These are phyloP conservation scores for Scaptomyza polygonia DNA, from an alignment of 2,888 invertebrate species.

Conservation along the genomic window DNA sequence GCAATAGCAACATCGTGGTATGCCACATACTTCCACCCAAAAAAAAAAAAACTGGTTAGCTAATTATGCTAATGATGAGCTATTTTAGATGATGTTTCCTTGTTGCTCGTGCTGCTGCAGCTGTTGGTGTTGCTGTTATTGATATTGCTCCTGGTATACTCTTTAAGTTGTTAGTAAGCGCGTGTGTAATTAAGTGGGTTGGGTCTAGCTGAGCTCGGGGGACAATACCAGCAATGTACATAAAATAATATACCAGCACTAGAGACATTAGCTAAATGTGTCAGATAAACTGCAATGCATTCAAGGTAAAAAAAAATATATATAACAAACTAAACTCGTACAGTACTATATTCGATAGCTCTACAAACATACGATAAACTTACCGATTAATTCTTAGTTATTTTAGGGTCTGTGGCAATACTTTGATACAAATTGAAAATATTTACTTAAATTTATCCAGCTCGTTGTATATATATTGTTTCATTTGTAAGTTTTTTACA, in stretches of 20 bases:
- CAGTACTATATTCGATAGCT: constrained; percentile 12
- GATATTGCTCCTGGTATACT: constrained; percentile 41
- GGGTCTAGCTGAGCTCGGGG: constrained; percentile 50
- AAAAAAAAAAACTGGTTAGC: constrained; percentile 38
- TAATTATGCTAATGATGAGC: constrained; percentile 63
- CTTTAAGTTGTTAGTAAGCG: constrained; percentile 65
- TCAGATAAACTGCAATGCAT: constrained; percentile 16
- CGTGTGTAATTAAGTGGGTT: constrained; percentile 65
- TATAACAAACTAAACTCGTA: constrained; percentile 8
- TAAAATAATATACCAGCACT: constrained; percentile 38
- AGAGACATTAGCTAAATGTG: constrained; percentile 36
- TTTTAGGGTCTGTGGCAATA: constrained; percentile 30
- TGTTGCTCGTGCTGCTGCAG: not conserved
- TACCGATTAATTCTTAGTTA: constrained; percentile 3
- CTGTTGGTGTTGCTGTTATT: constrained; percentile 16
- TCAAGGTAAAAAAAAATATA: constrained; percentile 2
- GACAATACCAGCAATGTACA: constrained; percentile 58
- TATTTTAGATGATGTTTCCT: constrained; percentile 6
- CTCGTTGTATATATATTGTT: constrained; percentile 17
- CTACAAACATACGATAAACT: not conserved
- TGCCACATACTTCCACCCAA: constrained; percentile 26
- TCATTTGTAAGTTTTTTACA: not conserved
- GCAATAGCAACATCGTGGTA: constrained; percentile 11
- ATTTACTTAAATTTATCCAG: constrained; percentile 9
- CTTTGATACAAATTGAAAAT: constrained; percentile 8